Evolutionary conservation across 1,140 invertebrate genomes (phyloP).

Genomic region (Meloidogyne exigua): DNA sequence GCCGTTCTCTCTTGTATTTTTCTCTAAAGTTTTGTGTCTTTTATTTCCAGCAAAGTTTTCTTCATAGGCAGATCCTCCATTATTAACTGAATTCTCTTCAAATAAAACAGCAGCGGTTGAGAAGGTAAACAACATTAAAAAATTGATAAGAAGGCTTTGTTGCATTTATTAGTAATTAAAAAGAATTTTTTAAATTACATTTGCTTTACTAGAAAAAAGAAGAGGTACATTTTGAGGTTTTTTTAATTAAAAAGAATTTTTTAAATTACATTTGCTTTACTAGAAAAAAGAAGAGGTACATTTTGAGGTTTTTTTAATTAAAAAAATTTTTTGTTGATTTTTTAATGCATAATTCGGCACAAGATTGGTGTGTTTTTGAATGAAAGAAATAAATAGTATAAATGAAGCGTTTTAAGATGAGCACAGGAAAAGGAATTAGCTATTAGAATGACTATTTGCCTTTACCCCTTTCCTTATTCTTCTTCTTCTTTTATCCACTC

Average conservation of each 20-base stretch:
- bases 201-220: background rate
- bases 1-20: background rate
- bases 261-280: background rate
- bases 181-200: background rate
- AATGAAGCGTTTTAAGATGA: slow-evolving; percentile 1
- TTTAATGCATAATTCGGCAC: background rate
- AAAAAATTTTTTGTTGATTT: background rate
- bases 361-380: background rate
- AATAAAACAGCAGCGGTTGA: background rate
- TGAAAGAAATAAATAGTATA: background rate
- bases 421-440: slow-evolving; percentile 1
- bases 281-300: background rate
- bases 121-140: background rate
- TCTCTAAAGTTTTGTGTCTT: background rate
- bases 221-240: background rate
- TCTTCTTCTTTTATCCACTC: background rate
- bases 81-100: background rate
- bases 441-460: background rate
- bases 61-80: background rate
- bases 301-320: background rate
- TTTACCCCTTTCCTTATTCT: background rate
- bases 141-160: background rate
- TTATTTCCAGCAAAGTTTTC: background rate
- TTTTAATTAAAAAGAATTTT: background rate
- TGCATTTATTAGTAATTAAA: background rate